Conservation (phyloP, 2,113 vertebrate genomes). For the Macroglossus sobrinus region DNA sequence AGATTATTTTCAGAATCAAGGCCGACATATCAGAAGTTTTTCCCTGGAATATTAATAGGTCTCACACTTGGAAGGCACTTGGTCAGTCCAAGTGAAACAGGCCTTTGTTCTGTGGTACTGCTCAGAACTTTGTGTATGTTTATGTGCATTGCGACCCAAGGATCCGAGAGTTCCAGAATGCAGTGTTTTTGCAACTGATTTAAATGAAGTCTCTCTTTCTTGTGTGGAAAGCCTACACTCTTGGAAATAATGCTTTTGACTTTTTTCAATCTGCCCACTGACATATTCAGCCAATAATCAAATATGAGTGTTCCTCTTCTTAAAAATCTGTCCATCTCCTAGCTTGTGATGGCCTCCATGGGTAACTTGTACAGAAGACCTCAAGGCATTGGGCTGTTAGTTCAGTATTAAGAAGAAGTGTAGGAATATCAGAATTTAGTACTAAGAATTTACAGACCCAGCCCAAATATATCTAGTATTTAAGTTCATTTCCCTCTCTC, state of each 20-base stretch:
- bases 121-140: neutral
- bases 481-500: neutral
- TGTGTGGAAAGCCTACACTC: neutral
- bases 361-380: neutral
- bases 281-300: neutral
- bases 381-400: neutral
- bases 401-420: neutral
- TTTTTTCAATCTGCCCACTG: neutral
- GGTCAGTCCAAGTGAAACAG: neutral
- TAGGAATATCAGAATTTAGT: neutral
- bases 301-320: neutral
- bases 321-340: neutral
- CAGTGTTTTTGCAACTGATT: neutral
- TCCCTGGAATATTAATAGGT: neutral
- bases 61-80: neutral
- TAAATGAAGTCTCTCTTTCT: neutral
- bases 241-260: neutral
- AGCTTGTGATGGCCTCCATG: neutral
- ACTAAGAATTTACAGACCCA: neutral
- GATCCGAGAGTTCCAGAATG: neutral
- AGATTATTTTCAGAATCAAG: neutral
- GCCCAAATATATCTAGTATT: neutral
- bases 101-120: neutral
- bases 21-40: conserved; percentile 31
- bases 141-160: neutral